These are phyloP conservation scores for Ictalurus furcatus DNA, from an alignment of 2,113 vertebrate species.

Conservation along the genomic window DNA sequence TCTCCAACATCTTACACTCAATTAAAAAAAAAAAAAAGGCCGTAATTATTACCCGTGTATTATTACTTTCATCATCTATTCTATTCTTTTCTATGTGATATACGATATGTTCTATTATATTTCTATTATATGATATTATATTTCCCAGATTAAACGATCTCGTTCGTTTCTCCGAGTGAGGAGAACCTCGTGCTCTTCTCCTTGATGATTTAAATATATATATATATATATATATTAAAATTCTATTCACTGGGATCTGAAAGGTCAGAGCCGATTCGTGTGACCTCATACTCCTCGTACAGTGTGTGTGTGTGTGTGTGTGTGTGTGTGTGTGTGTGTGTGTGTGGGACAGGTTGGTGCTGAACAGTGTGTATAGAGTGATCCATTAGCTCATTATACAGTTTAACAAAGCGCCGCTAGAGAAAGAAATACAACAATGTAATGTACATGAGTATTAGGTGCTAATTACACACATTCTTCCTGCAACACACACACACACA, in stretches of 20 bases:
- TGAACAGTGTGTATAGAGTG: not conserved
- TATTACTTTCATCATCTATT: not conserved
- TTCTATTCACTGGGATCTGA: not conserved
- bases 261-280: not conserved
- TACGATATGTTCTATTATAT: too few species aligned
- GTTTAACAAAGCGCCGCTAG: not conserved
- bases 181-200: not conserved
- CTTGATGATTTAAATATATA: not conserved
- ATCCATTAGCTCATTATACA: not conserved
- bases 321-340: slow-evolving; percentile 29
- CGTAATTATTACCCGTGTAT: not conserved
- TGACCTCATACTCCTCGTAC: not conserved
- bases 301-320: not conserved
- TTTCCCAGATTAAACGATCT: not conserved
- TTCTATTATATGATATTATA: not conserved
- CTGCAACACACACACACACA: not conserved
- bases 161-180: not conserved
- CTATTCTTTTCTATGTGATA: too few species aligned
- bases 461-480: not conserved
- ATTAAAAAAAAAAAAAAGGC: not conserved
- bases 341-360: not conserved
- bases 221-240: not conserved
- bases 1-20: too few species aligned
- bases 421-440: not conserved
- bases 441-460: not conserved